Evolutionary conservation across 2,113 vertebrate genomes (phyloP).

Genomic region (Thomomys bottae): DNA sequence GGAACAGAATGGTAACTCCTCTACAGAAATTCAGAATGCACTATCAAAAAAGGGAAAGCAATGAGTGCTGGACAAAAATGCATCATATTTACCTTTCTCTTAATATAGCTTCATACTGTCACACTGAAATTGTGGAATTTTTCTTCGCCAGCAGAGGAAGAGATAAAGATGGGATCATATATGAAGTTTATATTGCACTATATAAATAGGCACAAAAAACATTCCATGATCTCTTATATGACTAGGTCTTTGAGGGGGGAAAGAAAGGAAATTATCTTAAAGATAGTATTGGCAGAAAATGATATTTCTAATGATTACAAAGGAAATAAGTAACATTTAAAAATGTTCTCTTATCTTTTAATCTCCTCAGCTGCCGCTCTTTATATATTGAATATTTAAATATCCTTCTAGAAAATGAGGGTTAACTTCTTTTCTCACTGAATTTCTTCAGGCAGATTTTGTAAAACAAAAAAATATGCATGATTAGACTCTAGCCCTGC

Average conservation of each 20-base stretch:
- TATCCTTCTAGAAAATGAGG: neutral
- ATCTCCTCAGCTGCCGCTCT: neutral
- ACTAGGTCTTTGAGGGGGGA: neutral
- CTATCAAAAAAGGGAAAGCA: neutral
- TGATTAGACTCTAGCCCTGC: neutral
- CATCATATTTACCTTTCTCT: neutral
- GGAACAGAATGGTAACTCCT: neutral
- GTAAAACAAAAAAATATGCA: neutral
- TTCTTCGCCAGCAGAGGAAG: neutral
- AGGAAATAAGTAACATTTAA: neutral
- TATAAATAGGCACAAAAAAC: neutral
- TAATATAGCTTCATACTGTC: neutral
- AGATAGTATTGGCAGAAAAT: neutral
- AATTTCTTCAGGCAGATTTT: neutral
- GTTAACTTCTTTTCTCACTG: neutral
- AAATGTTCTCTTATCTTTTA: neutral
- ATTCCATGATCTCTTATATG: neutral
- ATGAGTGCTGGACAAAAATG: neutral
- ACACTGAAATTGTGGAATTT: neutral
- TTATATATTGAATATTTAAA: constrained; percentile 36
- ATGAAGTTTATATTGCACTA: neutral
- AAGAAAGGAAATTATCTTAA: neutral
- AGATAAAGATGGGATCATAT: neutral
- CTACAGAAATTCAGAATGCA: neutral
- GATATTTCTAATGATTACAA: neutral